These are phyloP conservation scores for Anguilla japonica DNA, from an alignment of 2,113 vertebrate species.

Conservation along the genomic window DNA sequence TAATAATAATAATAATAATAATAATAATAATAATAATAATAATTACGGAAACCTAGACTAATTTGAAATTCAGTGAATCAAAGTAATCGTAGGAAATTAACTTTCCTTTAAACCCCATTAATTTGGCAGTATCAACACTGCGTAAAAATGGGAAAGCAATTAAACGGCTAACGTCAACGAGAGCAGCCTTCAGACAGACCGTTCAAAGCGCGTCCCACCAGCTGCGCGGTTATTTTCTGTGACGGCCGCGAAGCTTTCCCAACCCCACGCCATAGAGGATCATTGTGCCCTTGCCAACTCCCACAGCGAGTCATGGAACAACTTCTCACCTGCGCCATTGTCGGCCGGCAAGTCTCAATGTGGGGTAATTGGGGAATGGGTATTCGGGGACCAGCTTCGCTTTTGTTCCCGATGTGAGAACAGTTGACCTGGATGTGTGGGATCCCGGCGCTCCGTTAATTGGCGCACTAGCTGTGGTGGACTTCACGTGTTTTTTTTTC, in stretches of 20 bases:
- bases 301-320: neutral
- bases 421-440: conserved; percentile 24
- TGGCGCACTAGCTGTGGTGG: neutral
- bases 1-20: too few species aligned
- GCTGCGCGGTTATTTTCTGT: conserved; percentile 18
- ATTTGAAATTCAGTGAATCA: too few species aligned
- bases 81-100: too few species aligned
- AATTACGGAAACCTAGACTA: too few species aligned
- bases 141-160: neutral
- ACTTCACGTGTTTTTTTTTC: too few species aligned
- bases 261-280: conserved; percentile 5
- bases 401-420: conserved; percentile 14
- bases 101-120: too few species aligned
- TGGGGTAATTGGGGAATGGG: conserved; percentile 20
- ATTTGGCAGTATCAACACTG: neutral
- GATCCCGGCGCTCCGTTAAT: conserved; percentile 4
- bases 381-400: neutral
- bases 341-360: neutral
- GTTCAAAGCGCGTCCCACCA: conserved; percentile 12
- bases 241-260: conserved; percentile 10
- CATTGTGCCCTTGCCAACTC: conserved; percentile 23
- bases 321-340: conserved; percentile 30
- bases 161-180: neutral
- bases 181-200: too few species aligned
- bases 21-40: too few species aligned